Evolutionary conservation across 2,113 vertebrate genomes (phyloP).

Genomic region (Poecile atricapillus): DNA sequence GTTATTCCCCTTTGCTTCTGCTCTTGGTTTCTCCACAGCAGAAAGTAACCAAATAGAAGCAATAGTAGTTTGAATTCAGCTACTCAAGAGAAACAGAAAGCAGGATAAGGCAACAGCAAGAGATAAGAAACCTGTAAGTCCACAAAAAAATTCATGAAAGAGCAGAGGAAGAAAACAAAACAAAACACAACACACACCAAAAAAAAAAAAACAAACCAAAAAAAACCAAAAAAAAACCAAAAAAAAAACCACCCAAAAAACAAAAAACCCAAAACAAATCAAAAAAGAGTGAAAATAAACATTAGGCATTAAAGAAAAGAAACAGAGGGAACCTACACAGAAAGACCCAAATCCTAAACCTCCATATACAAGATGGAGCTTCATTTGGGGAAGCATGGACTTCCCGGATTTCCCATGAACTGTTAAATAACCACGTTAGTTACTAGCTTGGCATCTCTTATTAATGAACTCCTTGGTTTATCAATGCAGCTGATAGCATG

Average conservation of each 20-base stretch:
- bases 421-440: not conserved
- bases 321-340: not conserved
- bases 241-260: too few relatives aligned
- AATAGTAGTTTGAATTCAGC: not conserved
- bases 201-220: not conserved
- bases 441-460: not conserved
- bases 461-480: not conserved
- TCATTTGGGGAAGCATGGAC: not conserved
- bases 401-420: not conserved
- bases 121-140: not conserved
- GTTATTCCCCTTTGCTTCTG: not conserved
- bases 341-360: not conserved
- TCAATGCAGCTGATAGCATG: not conserved
- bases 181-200: too few relatives aligned
- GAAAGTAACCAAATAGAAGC: not conserved
- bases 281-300: not conserved
- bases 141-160: not conserved
- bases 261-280: not conserved
- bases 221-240: not conserved
- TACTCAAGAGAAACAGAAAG: not conserved
- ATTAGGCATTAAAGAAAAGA: not conserved
- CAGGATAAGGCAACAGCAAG: not conserved
- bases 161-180: not conserved
- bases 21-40: not conserved
- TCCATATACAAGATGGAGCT: not conserved